Evolutionary conservation across 2,113 vertebrate genomes (phyloP).

Genomic region (Tenebrosternarchus preto): DNA sequence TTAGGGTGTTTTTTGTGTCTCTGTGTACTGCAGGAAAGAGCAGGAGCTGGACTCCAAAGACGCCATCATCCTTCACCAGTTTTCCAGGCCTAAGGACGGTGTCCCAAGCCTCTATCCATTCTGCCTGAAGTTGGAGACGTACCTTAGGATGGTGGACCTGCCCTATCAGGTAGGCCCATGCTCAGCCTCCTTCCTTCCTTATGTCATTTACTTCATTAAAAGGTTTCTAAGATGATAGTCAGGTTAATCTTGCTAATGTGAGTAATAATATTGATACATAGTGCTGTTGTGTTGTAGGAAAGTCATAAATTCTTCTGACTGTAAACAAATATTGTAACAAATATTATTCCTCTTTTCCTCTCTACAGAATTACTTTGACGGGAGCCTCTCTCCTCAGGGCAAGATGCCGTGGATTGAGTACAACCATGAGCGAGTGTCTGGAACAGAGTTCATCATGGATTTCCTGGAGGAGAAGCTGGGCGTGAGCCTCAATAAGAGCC

Average conservation of each 20-base stretch:
- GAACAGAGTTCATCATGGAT: slow-evolving; percentile 95
- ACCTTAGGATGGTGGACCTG: slow-evolving; percentile 94
- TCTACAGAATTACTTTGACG: slow-evolving; percentile 94
- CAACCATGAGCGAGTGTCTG: slow-evolving; percentile 89
- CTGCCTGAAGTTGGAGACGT: slow-evolving; percentile 98
- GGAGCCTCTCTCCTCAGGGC: slow-evolving; percentile 93
- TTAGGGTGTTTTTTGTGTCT: too few species aligned
- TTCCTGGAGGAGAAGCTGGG: slow-evolving; percentile 97
- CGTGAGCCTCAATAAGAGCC: slow-evolving; percentile 88
- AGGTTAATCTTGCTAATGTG: too few species aligned
- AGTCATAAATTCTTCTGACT: too few species aligned
- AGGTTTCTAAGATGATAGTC: too few species aligned
- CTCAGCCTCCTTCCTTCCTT: background rate
- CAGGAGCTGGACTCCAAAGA: slow-evolving; percentile 96
- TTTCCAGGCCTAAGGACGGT: slow-evolving; percentile 90
- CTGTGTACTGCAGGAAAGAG: slow-evolving; percentile 81
- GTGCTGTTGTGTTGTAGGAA: too few species aligned
- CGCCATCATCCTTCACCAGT: slow-evolving; percentile 97
- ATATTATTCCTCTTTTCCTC: slow-evolving; percentile 25
- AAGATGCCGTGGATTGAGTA: slow-evolving; percentile 99
- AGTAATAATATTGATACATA: too few species aligned
- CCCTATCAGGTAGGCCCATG: slow-evolving; percentile 89
- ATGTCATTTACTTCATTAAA: background rate
- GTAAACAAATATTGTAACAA: background rate
- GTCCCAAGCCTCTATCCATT: slow-evolving; percentile 94